A percentile compares a stretch with the other conserved stretches of the same genome.
phyloP scores from a whole-genome alignment of 2,888 invertebrate species.

The Sipunculus nudus region DNA sequence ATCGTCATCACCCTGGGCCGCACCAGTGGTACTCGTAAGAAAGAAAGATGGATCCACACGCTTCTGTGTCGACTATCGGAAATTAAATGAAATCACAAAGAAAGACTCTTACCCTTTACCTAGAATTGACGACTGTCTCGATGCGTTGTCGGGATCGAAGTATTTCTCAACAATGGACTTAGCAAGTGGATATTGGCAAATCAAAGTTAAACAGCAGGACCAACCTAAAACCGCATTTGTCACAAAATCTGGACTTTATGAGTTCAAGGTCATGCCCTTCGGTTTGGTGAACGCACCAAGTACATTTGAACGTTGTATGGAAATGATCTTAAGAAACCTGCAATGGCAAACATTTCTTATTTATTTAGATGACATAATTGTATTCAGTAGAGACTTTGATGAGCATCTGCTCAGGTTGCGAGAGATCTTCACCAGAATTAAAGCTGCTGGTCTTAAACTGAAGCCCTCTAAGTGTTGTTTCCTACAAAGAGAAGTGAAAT shows the following conservation, averaged over 20 bases:
- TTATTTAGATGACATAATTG: neutral
- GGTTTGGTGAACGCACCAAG: too few species aligned
- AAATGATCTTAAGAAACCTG: too few species aligned
- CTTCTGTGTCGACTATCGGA: conserved; percentile 6
- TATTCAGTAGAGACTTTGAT: neutral
- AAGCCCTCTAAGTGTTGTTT: conserved; percentile 14
- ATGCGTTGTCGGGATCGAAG: conserved; percentile 3
- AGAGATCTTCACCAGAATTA: conserved; percentile 4
- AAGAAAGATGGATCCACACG: neutral
- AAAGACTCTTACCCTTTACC: conserved; percentile 9
- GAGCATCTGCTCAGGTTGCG: conserved; percentile 2
- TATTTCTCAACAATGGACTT: conserved; percentile 8
- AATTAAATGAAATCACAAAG: conserved; percentile 1
- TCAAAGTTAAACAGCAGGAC: neutral
- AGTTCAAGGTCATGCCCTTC: too few species aligned
- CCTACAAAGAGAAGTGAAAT: neutral
- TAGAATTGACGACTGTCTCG: conserved; percentile 8
- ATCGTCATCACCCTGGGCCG: neutral
- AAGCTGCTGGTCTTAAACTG: conserved; percentile 17
- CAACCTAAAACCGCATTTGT: conserved; percentile 13
- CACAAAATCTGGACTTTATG: neutral
- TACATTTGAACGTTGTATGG: too few species aligned
- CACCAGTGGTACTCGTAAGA: conserved; percentile 1
- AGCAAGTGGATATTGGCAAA: conserved; percentile 9
- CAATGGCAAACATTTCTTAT: neutral